Evolutionary conservation across 2,797 vertebrate species (phyloP), one percentile per base, ranked within the genome.

Genomic region (Okamejei kenojei): DNA sequence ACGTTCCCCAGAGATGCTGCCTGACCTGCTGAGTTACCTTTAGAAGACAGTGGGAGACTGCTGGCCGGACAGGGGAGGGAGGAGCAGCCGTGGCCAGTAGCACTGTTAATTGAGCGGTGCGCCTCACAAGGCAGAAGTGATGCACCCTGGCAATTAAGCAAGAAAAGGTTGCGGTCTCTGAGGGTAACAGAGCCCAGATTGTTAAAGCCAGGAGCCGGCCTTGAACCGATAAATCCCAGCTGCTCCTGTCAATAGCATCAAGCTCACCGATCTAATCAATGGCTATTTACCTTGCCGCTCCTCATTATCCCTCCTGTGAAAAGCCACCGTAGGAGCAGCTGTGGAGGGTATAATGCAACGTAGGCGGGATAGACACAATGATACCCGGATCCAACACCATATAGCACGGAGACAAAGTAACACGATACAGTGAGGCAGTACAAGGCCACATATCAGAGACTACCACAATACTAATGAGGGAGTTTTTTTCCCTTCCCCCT

Each of bases 201-300:
- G 61, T 65, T 35, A n/a, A 88, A 32, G 7, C 9, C n/a, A 88
- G 65, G 84, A 88, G 84, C n/a, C 84, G 68, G 84, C 84, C 63
- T 88, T 68, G 84, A 88, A 65, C 84, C 68, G 84, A 88, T 65
- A 88, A 35, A 32, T 19, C 65, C 84, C 84, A 88, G 84, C 84
- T 88, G 84, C n/a, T 88, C 32, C 61, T 21, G 19, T 68, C n/a
- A 88, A 3, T 68, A 17, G n/a, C n/a, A 68, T 68, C 61, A 17
- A 68, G n/a, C n/a, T 88, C 61, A 23, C 61, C 63, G 32, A 88
- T 88, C 63, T 68, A 32, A 35, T 65, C 63, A 68, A 88, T 88
- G 17, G 19, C 68, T 35, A 35, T 68, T 65, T 88, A 35, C 61
- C n/a, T 88, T 68, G 21, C 61, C 68, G 68, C 65, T 68, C 84